Conservation (phyloP, 2,888 invertebrate species). For the Apocheima hispidaria region DNA sequence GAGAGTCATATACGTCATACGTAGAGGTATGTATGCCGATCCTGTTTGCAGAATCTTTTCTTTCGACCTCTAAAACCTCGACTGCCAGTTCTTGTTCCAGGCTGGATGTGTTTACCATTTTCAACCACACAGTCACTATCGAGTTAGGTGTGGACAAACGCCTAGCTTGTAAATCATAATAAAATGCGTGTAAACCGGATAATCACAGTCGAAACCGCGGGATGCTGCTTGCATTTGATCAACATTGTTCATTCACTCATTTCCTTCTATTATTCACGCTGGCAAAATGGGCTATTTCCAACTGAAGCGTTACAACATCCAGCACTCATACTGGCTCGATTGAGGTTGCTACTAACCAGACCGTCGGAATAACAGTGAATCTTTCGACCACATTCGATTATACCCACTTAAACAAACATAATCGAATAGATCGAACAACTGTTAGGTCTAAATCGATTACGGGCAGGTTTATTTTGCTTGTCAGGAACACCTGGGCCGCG, state of each 20-base stretch:
- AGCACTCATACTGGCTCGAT: conserved; percentile 19
- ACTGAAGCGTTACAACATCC: neutral
- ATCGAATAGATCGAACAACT: conserved; percentile 68
- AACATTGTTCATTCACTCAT: neutral
- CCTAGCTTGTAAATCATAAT: no score
- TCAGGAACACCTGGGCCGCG: conserved; percentile 76
- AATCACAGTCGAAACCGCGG: neutral
- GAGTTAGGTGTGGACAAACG: no score
- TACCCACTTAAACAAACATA: conserved; percentile 62
- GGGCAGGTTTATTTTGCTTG: conserved; percentile 80
- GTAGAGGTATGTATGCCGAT: no score
- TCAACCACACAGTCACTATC: no score
- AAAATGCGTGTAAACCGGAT: no score
- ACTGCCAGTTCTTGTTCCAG: no score
- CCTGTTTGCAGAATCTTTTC: no score
- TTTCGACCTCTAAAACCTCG: no score
- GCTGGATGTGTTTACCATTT: no score
- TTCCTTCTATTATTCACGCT: conserved; percentile 14
- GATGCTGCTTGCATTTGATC: neutral
- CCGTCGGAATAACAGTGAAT: conserved; percentile 51
- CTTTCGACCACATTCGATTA: conserved; percentile 60
- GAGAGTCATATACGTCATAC: no score
- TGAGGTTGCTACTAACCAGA: conserved; percentile 44
- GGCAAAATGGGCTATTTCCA: conserved; percentile 9
- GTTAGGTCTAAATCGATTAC: conserved; percentile 79